These are phyloP conservation scores for Microchrysa polita DNA, from an alignment of 2,888 invertebrate species.

Conservation along the genomic window DNA sequence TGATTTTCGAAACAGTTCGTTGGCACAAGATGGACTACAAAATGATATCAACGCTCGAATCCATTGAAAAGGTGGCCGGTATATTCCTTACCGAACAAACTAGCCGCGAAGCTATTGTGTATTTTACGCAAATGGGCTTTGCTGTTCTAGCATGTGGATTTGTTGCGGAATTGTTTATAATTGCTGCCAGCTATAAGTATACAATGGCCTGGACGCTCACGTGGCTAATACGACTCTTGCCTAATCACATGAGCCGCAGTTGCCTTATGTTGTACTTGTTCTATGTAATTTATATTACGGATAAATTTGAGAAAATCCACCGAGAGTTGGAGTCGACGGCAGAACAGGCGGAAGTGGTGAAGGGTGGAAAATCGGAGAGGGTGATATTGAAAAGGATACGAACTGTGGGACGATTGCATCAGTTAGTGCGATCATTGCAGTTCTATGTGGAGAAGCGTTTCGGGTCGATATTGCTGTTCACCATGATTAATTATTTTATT, in stretches of 20 bases:
- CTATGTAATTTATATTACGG: conserved; percentile 14
- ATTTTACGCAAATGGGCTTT: background rate
- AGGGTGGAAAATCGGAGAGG: conserved; percentile 5
- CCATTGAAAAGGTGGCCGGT: background rate
- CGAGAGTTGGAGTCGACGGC: conserved; percentile 16
- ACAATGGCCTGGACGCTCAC: conserved; percentile 10
- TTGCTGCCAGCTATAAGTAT: conserved; percentile 29
- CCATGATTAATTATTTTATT: conserved; percentile 40
- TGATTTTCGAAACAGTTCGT: conserved; percentile 20
- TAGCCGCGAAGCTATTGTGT: background rate
- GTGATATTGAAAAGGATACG: conserved; percentile 23
- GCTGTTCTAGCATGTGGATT: conserved; percentile 12
- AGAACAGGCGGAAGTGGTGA: background rate
- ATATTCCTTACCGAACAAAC: conserved; percentile 17
- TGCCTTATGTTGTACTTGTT: conserved; percentile 22
- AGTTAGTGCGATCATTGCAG: conserved; percentile 17
- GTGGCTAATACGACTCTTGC: conserved; percentile 34
- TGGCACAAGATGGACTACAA: background rate
- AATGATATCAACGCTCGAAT: conserved; percentile 22
- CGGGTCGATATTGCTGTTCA: conserved; percentile 9
- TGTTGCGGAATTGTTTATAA: conserved; percentile 36
- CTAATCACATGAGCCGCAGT: conserved; percentile 39
- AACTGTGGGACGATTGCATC: conserved; percentile 2
- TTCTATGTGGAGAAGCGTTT: conserved; percentile 27
- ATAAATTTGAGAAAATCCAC: conserved; percentile 8